Evolutionary conservation across 2,797 vertebrate species (phyloP).

Genomic region (Pipistrellus kuhlii): DNA sequence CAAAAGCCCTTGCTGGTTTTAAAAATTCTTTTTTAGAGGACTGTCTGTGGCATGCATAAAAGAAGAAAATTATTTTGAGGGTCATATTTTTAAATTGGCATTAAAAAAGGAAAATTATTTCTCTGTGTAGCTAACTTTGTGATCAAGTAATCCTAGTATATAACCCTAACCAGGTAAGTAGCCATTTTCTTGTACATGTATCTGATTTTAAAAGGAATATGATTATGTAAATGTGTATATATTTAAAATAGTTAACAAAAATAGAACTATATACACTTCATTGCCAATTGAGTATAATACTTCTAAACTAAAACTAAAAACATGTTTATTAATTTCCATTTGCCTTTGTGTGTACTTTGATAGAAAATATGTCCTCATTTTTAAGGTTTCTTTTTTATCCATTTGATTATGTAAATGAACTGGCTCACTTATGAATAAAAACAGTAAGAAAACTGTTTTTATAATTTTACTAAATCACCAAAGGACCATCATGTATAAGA

Average conservation of each 20-base stretch:
- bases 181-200: not conserved
- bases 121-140: conserved; percentile 11
- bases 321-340: conserved; percentile 32
- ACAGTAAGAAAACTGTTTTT: conserved; percentile 57
- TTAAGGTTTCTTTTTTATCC: conserved; percentile 35
- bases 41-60: not conserved
- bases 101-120: conserved; percentile 18
- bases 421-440: conserved; percentile 59
- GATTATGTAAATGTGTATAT: not conserved
- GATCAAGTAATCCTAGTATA: not conserved
- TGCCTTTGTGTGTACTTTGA: conserved; percentile 58
- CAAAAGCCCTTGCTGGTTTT: not conserved
- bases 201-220: conserved; percentile 32
- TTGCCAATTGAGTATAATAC: conserved; percentile 1
- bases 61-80: conserved; percentile 47
- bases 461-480: conserved; percentile 59
- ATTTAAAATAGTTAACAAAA: conserved; percentile 36
- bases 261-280: not conserved
- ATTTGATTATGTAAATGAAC: conserved; percentile 54
- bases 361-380: conserved; percentile 60
- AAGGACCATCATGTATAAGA: conserved; percentile 25
- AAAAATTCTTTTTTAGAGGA: not conserved
- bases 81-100: not conserved
- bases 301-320: conserved; percentile 33
- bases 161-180: conserved; percentile 11